Conservation (phyloP, 2,797 vertebrate species). For the Silurus aristotelis region DNA sequence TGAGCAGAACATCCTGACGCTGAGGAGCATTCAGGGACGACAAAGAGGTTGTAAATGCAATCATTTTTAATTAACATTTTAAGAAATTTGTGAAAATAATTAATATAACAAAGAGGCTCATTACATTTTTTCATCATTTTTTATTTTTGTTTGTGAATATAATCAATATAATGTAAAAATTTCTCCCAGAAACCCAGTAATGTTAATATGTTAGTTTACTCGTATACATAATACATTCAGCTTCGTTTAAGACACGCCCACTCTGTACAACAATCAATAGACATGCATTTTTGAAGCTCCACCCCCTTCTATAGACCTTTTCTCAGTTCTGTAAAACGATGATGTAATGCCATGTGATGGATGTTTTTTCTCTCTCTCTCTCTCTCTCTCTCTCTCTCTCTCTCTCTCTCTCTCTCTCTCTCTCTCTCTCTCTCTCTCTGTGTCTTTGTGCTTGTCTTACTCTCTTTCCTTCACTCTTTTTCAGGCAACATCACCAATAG, state of each 20-base stretch:
- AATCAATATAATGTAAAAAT: background rate
- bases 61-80: background rate
- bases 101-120: too few species aligned
- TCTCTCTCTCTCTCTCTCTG: background rate
- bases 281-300: background rate
- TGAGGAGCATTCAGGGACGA: constrained; percentile 88
- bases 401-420: background rate
- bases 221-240: background rate
- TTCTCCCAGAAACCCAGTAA: background rate
- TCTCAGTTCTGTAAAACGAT: background rate
- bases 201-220: background rate
- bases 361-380: background rate
- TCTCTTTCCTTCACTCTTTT: background rate
- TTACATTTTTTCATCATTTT: too few species aligned
- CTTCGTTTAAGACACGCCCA: background rate
- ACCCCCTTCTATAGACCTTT: background rate
- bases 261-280: background rate
- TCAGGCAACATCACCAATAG: constrained; percentile 88
- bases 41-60: constrained; percentile 78
- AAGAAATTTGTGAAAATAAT: too few species aligned
- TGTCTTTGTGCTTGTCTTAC: too few species aligned
- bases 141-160: background rate
- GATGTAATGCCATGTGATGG: background rate
- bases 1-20: constrained; percentile 88
- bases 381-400: too few species aligned